These are phyloP conservation scores for Hipparchia sbordonii DNA, from an alignment of 2,888 invertebrate genomes.

Conservation along the genomic window DNA sequence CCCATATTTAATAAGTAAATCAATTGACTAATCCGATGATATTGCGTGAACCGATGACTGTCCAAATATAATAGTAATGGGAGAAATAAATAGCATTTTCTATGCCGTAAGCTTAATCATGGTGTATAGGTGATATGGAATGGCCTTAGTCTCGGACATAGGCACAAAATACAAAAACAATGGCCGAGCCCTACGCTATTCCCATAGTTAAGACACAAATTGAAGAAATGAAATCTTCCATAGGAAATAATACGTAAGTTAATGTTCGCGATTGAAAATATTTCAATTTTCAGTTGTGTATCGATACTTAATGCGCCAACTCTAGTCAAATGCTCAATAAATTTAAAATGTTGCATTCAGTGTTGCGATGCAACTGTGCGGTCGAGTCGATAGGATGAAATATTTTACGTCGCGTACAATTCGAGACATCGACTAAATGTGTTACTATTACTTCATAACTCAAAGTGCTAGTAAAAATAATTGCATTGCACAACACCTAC, in stretches of 20 bases:
- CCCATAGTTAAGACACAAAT: constrained; percentile 74
- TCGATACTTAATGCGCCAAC: constrained; percentile 44
- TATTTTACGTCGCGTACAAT: constrained; percentile 61
- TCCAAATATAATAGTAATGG: constrained; percentile 59
- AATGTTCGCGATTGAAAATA: constrained; percentile 63
- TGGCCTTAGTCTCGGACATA: constrained; percentile 63
- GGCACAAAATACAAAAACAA: constrained; percentile 66
- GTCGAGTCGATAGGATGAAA: constrained; percentile 51
- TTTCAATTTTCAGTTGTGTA: constrained; percentile 50
- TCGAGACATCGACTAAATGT: constrained; percentile 82
- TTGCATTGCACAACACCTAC: constrained; percentile 60
- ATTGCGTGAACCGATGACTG: constrained; percentile 61
- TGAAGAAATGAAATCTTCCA: constrained; percentile 77
- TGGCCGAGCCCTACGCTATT: constrained; percentile 66
- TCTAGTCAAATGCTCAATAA: constrained; percentile 72
- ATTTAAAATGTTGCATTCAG: constrained; percentile 57
- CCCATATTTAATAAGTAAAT: constrained; percentile 79
- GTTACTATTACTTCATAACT: constrained; percentile 75
- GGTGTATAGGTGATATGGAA: constrained; percentile 56
- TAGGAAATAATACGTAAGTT: constrained; percentile 78
- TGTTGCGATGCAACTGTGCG: constrained; percentile 49
- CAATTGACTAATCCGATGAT: constrained; percentile 67
- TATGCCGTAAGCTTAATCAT: constrained; percentile 54
- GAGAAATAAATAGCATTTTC: constrained; percentile 61
- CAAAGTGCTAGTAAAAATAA: constrained; percentile 56